These are phyloP conservation scores for Cynocephalus volans DNA, from an alignment of 2,113 vertebrate genomes.

Conservation along the genomic window DNA sequence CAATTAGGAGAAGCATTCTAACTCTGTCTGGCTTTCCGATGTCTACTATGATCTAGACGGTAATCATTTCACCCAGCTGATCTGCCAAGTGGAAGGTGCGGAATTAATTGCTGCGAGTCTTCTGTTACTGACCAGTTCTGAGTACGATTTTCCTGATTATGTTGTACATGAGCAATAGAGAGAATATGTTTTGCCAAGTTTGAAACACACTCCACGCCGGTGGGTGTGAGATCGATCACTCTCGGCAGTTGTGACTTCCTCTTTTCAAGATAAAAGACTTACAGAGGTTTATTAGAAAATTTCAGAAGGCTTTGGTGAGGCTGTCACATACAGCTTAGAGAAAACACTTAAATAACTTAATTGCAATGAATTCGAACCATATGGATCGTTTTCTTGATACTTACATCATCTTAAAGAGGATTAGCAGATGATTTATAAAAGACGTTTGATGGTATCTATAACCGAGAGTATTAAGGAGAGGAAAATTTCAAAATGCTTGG, in stretches of 20 bases:
- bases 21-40: neutral
- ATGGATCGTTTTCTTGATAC: neutral
- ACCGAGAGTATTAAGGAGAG: neutral
- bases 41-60: neutral
- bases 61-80: neutral
- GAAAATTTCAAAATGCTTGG: conserved; percentile 8
- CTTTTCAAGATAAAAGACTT: conserved; percentile 73
- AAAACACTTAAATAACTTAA: conserved; percentile 57
- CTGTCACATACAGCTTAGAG: neutral
- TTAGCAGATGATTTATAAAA: neutral
- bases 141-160: neutral
- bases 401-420: neutral
- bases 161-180: fast-evolving
- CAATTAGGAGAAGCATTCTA: neutral
- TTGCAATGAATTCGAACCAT: conserved; percentile 44
- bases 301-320: conserved; percentile 51
- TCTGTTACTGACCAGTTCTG: neutral
- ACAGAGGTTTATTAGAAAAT: conserved; percentile 39
- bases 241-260: conserved; percentile 1
- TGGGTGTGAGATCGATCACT: neutral
- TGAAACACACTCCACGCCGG: neutral
- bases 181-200: neutral
- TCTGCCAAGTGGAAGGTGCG: neutral
- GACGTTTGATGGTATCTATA: neutral
- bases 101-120: neutral